These are phyloP conservation scores for Clarias magur DNA, from an alignment of 2,113 vertebrate genomes.

Conservation along the genomic window DNA sequence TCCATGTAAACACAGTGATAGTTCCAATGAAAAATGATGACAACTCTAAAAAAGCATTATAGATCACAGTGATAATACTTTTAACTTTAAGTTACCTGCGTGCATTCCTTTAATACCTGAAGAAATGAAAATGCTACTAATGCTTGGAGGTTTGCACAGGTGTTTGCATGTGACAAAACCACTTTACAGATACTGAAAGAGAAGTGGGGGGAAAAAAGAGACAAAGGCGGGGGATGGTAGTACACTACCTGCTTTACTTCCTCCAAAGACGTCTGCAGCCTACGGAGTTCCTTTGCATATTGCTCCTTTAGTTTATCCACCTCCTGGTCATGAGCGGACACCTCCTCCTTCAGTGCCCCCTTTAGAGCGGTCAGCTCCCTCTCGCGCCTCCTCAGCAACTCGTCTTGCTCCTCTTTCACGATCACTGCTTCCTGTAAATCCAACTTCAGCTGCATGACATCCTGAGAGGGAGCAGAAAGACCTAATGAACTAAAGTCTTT, in stretches of 20 bases:
- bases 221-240: neutral
- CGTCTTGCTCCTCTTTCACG: constrained; percentile 89
- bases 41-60: neutral
- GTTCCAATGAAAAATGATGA: constrained; percentile 52
- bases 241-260: constrained; percentile 81
- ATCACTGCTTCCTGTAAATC: constrained; percentile 83
- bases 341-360: constrained; percentile 94
- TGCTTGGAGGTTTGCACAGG: neutral
- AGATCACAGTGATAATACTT: neutral
- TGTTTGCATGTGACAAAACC: neutral
- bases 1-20: neutral
- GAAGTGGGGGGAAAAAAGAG: neutral
- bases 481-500: neutral
- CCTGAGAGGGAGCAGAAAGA: constrained; percentile 66
- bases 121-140: neutral
- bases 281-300: constrained; percentile 81
- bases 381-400: constrained; percentile 85
- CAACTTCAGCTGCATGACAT: constrained; percentile 84
- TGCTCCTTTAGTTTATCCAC: constrained; percentile 91
- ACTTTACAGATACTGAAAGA: neutral
- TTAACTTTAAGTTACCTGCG: neutral
- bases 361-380: constrained; percentile 91
- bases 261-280: constrained; percentile 76
- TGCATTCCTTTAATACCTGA: neutral
- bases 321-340: constrained; percentile 90